Percentiles rank a stretch among this genome's conserved stretches.
These are phyloP conservation scores for Plumapathes pennacea DNA, from an alignment of 92 coral and sea anemone genomes.

Conservation along the genomic window DNA sequence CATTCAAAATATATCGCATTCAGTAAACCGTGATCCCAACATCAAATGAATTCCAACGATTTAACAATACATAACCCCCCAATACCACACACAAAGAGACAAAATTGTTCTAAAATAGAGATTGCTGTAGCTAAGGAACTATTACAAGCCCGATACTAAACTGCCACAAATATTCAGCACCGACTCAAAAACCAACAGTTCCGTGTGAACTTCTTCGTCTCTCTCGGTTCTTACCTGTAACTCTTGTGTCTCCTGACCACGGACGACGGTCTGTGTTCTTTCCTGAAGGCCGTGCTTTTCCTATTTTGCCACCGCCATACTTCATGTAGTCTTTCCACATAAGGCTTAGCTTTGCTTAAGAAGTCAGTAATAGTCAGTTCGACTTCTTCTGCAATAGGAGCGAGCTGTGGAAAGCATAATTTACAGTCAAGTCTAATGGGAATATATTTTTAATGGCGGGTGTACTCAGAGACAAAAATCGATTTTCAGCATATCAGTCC, in stretches of 20 bases:
- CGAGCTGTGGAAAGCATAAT: slow-evolving; percentile 51
- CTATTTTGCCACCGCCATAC: slow-evolving; percentile 99
- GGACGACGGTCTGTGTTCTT: slow-evolving; percentile 92
- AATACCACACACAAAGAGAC: too few species aligned
- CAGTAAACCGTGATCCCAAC: too few species aligned
- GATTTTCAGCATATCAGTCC: not conserved
- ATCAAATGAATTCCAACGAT: too few species aligned
- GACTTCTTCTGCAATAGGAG: slow-evolving; percentile 88
- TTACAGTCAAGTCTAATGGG: too few species aligned
- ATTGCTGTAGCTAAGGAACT: too few species aligned
- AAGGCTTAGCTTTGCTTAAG: slow-evolving; percentile 98
- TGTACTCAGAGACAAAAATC: not conserved
- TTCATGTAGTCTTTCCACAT: slow-evolving; percentile 95
- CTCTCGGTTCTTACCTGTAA: slow-evolving; percentile 76
- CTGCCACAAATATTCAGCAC: too few species aligned
- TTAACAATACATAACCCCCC: too few species aligned
- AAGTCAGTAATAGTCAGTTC: slow-evolving; percentile 89
- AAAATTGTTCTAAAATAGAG: too few species aligned
- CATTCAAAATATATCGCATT: too few species aligned
- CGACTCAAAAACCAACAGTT: too few species aligned
- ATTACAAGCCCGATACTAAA: too few species aligned
- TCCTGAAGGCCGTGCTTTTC: slow-evolving; percentile 87
- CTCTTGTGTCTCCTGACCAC: slow-evolving; percentile 92
- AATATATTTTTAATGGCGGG: not conserved
- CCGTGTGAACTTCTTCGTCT: too few species aligned